Conservation (phyloP, 2,797 vertebrate species). For the Platalea minor region DNA sequence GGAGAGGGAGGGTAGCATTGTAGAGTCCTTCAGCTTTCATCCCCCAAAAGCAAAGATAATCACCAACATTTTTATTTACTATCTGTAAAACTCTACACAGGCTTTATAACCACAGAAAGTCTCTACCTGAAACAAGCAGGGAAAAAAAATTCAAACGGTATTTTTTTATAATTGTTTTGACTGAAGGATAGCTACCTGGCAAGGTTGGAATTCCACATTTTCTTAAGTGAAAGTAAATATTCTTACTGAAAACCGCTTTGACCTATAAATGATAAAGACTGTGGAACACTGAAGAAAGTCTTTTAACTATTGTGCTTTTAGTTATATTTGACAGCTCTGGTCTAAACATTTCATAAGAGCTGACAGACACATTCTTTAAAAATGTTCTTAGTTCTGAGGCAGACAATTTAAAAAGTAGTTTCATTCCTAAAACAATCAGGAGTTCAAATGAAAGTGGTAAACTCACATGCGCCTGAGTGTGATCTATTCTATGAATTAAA, state of each 20-base stretch:
- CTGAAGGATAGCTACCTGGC: neutral
- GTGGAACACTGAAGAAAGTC: constrained; percentile 23
- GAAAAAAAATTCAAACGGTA: neutral
- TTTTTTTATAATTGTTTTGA: neutral
- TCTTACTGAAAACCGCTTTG: constrained; percentile 20
- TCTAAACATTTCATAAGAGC: constrained; percentile 47
- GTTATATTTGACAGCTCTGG: constrained; percentile 30
- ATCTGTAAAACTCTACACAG: neutral
- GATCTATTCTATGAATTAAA: neutral
- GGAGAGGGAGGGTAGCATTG: neutral
- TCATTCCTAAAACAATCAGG: neutral
- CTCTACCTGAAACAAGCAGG: neutral
- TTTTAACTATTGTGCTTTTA: constrained; percentile 47
- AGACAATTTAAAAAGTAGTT: constrained; percentile 27
- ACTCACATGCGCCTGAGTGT: neutral
- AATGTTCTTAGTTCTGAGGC: neutral
- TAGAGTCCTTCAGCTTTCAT: neutral
- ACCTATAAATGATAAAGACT: constrained; percentile 22
- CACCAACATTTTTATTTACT: neutral
- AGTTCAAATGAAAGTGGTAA: constrained; percentile 28
- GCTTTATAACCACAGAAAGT: neutral
- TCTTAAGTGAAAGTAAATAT: neutral
- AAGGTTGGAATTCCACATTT: neutral
- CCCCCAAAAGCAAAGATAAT: neutral
- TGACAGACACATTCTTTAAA: constrained; percentile 24